These are phyloP conservation scores for Nomada hirtipes DNA, from an alignment of 2,888 invertebrate genomes.

Conservation along the genomic window DNA sequence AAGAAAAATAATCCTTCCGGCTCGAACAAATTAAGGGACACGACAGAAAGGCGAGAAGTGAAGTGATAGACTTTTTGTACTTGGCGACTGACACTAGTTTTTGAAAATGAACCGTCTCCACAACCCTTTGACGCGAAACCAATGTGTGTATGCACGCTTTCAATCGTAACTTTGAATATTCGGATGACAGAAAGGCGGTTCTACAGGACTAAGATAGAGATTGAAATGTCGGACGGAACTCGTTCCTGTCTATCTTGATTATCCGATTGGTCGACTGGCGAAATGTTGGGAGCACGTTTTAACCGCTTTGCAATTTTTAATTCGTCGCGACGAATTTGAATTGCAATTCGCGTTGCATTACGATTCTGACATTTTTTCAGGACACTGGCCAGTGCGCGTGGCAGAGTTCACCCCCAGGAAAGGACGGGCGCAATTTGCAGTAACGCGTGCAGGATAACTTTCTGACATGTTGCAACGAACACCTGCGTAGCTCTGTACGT, in stretches of 20 bases:
- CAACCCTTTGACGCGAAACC: slow-evolving; percentile 3
- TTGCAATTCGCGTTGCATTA: neutral
- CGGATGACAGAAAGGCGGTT: neutral
- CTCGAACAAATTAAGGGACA: too few species aligned
- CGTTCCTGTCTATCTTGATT: too few species aligned
- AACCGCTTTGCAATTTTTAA: too few species aligned
- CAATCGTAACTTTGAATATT: slow-evolving; percentile 22
- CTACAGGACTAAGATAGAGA: neutral
- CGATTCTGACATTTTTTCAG: neutral
- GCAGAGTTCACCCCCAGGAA: slow-evolving; percentile 1
- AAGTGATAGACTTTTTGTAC: neutral
- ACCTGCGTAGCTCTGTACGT: neutral
- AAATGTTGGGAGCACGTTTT: neutral
- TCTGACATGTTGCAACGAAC: neutral
- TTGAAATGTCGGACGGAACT: slow-evolving; percentile 13
- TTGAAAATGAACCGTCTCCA: slow-evolving; percentile 12
- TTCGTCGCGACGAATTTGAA: too few species aligned
- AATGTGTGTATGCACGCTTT: neutral
- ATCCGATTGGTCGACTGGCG: neutral
- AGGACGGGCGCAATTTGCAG: slow-evolving; percentile 14
- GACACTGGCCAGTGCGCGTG: neutral
- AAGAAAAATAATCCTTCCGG: too few species aligned
- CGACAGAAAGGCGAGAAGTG: neutral
- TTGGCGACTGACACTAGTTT: neutral
- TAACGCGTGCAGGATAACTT: slow-evolving; percentile 1